Evolutionary conservation across 2,888 invertebrate species (phyloP).

Genomic region (Troglohyphantes excavatus): DNA sequence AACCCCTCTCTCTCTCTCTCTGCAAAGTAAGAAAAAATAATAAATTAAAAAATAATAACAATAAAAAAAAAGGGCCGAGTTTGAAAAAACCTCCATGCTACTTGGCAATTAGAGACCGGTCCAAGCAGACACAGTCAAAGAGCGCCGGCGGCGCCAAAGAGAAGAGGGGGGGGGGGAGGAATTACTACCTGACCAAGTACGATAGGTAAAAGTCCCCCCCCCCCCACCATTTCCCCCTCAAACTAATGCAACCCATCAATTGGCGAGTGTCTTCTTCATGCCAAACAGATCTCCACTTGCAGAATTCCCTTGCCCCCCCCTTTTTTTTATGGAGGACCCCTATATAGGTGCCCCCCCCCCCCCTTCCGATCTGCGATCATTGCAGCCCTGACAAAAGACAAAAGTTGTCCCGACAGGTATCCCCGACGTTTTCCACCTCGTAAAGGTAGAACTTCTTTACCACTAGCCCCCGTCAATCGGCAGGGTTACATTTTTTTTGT

Average conservation of each 20-base stretch:
- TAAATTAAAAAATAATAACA: conserved; percentile 39
- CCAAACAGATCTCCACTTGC: conserved; percentile 55
- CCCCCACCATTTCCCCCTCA: not conserved
- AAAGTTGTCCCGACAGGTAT: conserved; percentile 77
- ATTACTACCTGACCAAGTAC: conserved; percentile 56
- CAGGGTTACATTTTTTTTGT: conserved; percentile 54
- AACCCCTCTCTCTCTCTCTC: conserved; percentile 1
- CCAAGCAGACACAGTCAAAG: conserved; percentile 60
- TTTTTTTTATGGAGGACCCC: conserved; percentile 27
- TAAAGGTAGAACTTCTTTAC: conserved; percentile 64
- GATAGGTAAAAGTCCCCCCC: not conserved
- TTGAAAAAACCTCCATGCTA: conserved; percentile 62
- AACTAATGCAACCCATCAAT: conserved; percentile 50
- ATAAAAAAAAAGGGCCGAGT: conserved; percentile 44
- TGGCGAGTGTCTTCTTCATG: conserved; percentile 71
- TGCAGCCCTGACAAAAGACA: conserved; percentile 65
- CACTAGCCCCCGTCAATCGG: conserved; percentile 65
- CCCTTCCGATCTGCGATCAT: conserved; percentile 43
- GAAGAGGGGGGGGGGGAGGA: conserved; percentile 8
- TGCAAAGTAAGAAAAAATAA: conserved; percentile 1
- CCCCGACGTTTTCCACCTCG: conserved; percentile 76
- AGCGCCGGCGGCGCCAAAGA: conserved; percentile 69
- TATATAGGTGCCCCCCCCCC: conserved; percentile 25
- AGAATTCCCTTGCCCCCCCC: no score
- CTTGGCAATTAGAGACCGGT: conserved; percentile 74